phyloP scores from a whole-genome alignment of 2,113 vertebrate genomes.

The Pavo muticus region DNA sequence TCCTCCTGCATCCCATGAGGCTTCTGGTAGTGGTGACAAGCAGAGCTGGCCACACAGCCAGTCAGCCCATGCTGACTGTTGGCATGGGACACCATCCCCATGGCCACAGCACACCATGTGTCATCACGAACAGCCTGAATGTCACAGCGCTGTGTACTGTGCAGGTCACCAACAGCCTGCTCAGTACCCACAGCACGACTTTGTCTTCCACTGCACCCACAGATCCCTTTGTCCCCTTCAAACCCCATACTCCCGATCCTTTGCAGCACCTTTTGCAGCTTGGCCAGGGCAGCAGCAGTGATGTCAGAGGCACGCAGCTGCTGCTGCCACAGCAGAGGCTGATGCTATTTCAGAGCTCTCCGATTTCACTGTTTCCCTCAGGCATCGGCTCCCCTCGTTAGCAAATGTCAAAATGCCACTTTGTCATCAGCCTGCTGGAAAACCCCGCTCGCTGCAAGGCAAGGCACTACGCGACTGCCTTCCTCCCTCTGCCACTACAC shows the following conservation, averaged over 20 bases:
- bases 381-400: neutral
- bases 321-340: too few relatives aligned
- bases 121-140: neutral
- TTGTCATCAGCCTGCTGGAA: neutral
- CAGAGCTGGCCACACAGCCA: neutral
- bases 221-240: fast-evolving
- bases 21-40: neutral
- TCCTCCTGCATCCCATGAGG: neutral
- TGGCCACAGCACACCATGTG: fast-evolving
- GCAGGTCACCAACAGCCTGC: fast-evolving
- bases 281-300: neutral
- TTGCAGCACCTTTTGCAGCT: neutral
- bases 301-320: neutral
- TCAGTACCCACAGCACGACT: neutral
- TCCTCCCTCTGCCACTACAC: neutral
- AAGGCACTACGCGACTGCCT: too few relatives aligned
- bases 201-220: neutral
- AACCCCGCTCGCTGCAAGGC: neutral
- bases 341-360: neutral
- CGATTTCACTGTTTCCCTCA: neutral
- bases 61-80: neutral
- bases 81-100: neutral
- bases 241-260: neutral
- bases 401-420: neutral
- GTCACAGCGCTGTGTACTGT: fast-evolving